Percentiles rank a stretch among this genome's conserved stretches.
Conservation (phyloP, 2,888 invertebrate species). For the Bellardia bayeri region DNA sequence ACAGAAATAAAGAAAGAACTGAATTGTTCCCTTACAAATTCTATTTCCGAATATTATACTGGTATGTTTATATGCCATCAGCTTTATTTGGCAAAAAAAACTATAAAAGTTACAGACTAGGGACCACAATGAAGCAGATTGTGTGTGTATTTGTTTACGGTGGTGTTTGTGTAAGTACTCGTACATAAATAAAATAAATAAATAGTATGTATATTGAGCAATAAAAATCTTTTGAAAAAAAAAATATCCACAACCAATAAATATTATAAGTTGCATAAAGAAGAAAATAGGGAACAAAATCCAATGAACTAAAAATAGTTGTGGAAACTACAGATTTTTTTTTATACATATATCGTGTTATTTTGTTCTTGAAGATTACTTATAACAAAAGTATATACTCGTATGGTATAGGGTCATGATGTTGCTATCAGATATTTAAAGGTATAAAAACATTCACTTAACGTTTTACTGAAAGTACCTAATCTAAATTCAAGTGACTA, state of each 20-base stretch:
- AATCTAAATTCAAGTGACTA: too few relatives aligned
- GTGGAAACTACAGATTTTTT: not conserved
- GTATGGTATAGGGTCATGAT: not conserved
- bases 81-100: not conserved
- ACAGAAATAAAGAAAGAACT: not conserved
- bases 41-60: not conserved
- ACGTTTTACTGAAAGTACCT: too few relatives aligned
- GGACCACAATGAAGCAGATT: not conserved
- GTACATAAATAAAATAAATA: too few relatives aligned
- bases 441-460: too few relatives aligned
- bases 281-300: not conserved
- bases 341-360: not conserved
- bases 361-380: not conserved
- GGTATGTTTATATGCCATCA: not conserved
- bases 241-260: constrained; percentile 16
- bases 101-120: constrained; percentile 1
- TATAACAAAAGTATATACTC: not conserved
- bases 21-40: not conserved
- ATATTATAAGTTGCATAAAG: constrained; percentile 21
- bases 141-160: not conserved
- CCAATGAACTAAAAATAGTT: not conserved
- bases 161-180: not conserved
- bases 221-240: constrained; percentile 3
- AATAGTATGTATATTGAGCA: not conserved
- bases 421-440: too few relatives aligned